Base-by-base conservation (phyloP, 2,888 invertebrate genomes). In the Salticus scenicus region DNA sequence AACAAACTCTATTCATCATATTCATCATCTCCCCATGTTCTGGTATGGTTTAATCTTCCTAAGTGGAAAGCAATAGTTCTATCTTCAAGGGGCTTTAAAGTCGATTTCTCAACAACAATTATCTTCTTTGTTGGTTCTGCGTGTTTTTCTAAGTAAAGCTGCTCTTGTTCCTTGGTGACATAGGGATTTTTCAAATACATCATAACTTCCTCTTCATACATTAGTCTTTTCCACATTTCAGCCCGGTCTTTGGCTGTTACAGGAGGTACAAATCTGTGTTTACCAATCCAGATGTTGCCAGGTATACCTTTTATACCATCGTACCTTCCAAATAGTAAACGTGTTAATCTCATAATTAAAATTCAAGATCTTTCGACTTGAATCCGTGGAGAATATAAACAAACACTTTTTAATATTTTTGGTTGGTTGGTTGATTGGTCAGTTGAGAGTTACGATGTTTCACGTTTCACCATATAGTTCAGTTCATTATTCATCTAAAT, bases 121-220 rank as follows among this genome's bases (percentile, higher is more conserved):
- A 67, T 41, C 64, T 75, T 80, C 12, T 75, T 41, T 17, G 31
- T 30, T 0, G 63, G 71, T 14, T 12, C 14, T 14, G 33, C 17
- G 33, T 75, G n/a, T 31, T 80, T 42, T 27, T 80, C 86, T 30
- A 86, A 20, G 37, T 76, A 86, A 1, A 80, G 47, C 30, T 86
- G 74, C 33, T 86, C 86, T 14, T 86, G 64, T 30, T 86, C 86
- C 66, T 86, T 79, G 4, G 75, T 76, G 8, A 86, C 47, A 37
- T 80, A 86, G 10, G 86, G 86, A 74, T 86, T 86, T 20, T 67
- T 86, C 28, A 86, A 41, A 27, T 86, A 80, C 86, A 86, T 86
- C 80, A 86, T 80, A 17, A 80, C 80, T 71, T 86, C 86, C 72
- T 86, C 86, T 66, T 86, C 86, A 24, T 66, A 66, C 86, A 86